Conservation (phyloP, 1,140 invertebrate genomes). For the Mizuhopecten yessoensis region DNA sequence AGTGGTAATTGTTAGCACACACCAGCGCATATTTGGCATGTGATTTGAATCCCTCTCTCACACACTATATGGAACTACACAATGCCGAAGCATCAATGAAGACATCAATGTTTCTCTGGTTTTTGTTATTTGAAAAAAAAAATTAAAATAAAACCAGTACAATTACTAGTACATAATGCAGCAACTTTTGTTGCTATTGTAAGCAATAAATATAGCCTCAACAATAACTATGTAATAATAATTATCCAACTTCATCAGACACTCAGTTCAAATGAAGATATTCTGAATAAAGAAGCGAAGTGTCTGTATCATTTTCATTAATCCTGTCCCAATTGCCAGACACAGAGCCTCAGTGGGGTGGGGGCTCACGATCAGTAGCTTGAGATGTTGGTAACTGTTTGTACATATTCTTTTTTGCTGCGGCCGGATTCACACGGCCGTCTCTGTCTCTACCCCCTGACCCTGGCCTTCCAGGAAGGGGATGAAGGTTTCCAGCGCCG, state of each 20-base stretch:
- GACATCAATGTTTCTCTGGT: not conserved
- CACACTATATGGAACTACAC: not conserved
- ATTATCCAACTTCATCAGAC: slow-evolving; percentile 29
- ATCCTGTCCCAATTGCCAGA: not conserved
- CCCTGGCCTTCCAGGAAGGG: slow-evolving; percentile 61
- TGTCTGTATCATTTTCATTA: slow-evolving; percentile 21
- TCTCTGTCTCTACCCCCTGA: slow-evolving; percentile 62
- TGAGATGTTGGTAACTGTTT: slow-evolving; percentile 75
- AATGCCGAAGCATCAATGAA: not conserved
- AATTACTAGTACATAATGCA: slow-evolving; percentile 39
- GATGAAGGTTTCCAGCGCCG: slow-evolving; percentile 58
- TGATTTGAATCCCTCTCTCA: slow-evolving; percentile 17
- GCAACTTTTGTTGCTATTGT: not conserved
- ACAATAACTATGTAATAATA: slow-evolving; percentile 30
- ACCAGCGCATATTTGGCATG: slow-evolving; percentile 32
- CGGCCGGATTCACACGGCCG: slow-evolving; percentile 71
- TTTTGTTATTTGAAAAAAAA: not conserved
- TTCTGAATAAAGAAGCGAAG: slow-evolving; percentile 32
- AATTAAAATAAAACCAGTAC: not conserved
- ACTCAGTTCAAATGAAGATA: slow-evolving; percentile 14
- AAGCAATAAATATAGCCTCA: slow-evolving; percentile 39
- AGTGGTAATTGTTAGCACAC: slow-evolving; percentile 29
- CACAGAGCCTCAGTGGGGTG: slow-evolving; percentile 69
- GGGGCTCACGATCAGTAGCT: slow-evolving; percentile 74
- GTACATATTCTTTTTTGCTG: slow-evolving; percentile 77